Evolutionary conservation across 2,113 vertebrate species (phyloP), one percentile per base, ranked within the genome.

Genomic region (Melanocharis versteri): DNA sequence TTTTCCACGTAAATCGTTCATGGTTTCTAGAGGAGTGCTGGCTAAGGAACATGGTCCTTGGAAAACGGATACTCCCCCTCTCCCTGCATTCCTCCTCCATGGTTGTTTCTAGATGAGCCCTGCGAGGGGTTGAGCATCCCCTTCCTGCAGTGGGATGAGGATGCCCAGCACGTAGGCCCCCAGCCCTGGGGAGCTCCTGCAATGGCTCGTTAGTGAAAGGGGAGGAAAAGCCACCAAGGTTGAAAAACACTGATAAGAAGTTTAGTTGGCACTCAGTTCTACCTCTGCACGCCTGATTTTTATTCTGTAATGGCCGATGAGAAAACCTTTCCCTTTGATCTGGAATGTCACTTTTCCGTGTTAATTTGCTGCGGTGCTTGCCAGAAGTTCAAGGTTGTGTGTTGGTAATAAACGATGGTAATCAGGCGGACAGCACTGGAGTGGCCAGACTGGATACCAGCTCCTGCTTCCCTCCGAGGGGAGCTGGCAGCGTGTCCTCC

Each of bases 281-380:
- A 8, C 64, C 45, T 72, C 39, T 82, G 39, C 76, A 60, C 0
- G 2, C 45, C 60, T 50, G 51, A 40, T 91, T 73, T 76, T 81
- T 91, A 62, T 86, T 95, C 95, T 71, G 61, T 57, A 58, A 70
- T 23, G 71, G 64, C 45, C 82, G 70, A 39, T 64, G 48, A 47
- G 78, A 51, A 58, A 65, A 54, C 22, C 27, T 72, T 90, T n/a
- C 66, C 48, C n/a, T 86, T 88, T 69, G 31, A 71, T 80, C 1
- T 4, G 56, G 70, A 76, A 77, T 30, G 62, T 31, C 70, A 51
- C 70, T 79, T 90, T 93, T 60, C 92, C 10, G 0, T 9, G 47
- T 87, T 89, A 82, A 66, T 91, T 96, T 95, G 84, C 69, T 91
- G 62, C 16, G 15, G 94, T 31, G 54, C 80, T 83, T 89, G 90